Conservation (phyloP, 1,140 invertebrate species). For the Drosophila quadrilineata region DNA sequence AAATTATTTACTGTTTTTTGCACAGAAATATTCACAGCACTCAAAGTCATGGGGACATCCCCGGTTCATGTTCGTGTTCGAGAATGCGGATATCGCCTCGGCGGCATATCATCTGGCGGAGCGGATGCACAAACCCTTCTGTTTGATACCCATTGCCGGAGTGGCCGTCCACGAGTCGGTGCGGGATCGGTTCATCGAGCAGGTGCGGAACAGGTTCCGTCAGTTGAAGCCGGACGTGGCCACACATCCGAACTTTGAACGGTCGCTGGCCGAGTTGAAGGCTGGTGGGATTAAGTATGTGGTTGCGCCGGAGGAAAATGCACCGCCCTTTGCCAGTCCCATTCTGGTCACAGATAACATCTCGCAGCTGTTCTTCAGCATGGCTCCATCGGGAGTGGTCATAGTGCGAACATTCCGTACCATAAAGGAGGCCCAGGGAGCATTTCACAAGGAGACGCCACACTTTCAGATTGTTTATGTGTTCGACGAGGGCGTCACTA, state of each 20-base stretch:
- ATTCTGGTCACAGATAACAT: slow-evolving; percentile 43
- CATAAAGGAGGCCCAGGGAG: slow-evolving; percentile 2
- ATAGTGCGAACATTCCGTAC: slow-evolving; percentile 36
- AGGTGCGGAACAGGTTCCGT: slow-evolving; percentile 37
- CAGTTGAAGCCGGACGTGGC: slow-evolving; percentile 58
- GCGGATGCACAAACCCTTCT: slow-evolving; percentile 59
- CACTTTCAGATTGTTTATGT: slow-evolving; percentile 33
- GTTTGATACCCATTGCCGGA: slow-evolving; percentile 37
- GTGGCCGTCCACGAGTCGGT: slow-evolving; percentile 49
- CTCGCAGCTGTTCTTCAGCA: slow-evolving; percentile 52
- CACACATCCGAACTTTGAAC: slow-evolving; percentile 43
- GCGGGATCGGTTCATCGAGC: slow-evolving; percentile 46
- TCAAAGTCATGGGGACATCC: slow-evolving; percentile 31
- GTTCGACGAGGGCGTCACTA: slow-evolving; percentile 46
- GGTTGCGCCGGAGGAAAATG: slow-evolving; percentile 37
- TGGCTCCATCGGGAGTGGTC: slow-evolving; percentile 36
- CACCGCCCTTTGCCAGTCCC: slow-evolving; percentile 52
- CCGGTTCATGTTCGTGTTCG: slow-evolving; percentile 50
- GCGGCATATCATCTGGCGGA: slow-evolving; percentile 46
- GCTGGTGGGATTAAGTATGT: slow-evolving; percentile 29
- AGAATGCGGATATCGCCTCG: slow-evolving; percentile 43
- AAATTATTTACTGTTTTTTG: background rate
- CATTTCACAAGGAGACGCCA: slow-evolving; percentile 26
- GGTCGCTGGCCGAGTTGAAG: slow-evolving; percentile 17
- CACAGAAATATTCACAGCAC: background rate